Conservation (phyloP, 2,113 vertebrate species). For the Rhombomys opimus region DNA sequence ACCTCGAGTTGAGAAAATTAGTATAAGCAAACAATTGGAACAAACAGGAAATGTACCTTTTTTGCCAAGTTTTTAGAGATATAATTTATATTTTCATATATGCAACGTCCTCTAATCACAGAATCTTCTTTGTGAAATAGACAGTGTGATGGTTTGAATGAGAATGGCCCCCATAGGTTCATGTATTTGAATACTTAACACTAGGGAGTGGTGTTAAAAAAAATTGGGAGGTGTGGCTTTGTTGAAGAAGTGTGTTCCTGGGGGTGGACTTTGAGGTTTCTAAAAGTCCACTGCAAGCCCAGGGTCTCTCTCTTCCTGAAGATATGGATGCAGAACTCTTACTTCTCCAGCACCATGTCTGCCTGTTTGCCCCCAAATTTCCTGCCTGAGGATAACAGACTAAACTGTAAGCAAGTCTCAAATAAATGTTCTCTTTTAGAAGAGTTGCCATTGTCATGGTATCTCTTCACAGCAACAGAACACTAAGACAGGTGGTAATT, state of each 20-base stretch:
- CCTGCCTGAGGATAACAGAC: not conserved
- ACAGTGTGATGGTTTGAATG: not conserved
- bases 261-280: not conserved
- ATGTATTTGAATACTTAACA: not conserved
- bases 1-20: not conserved
- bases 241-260: not conserved
- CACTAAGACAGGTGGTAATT: not conserved
- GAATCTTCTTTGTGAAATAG: not conserved
- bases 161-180: not conserved
- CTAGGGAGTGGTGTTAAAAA: not conserved
- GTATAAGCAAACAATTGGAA: not conserved
- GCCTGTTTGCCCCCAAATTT: not conserved
- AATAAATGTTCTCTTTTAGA: not conserved
- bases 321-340: not conserved
- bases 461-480: not conserved
- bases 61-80: not conserved
- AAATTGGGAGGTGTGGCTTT: not conserved
- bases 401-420: not conserved
- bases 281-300: not conserved
- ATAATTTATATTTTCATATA: not conserved
- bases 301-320: not conserved
- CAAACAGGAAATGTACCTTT: not conserved
- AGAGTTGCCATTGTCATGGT: not conserved
- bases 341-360: not conserved
- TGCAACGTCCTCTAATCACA: not conserved